Conservation (phyloP, 2,113 vertebrate genomes). For the Epinephelus cyanopodus region DNA sequence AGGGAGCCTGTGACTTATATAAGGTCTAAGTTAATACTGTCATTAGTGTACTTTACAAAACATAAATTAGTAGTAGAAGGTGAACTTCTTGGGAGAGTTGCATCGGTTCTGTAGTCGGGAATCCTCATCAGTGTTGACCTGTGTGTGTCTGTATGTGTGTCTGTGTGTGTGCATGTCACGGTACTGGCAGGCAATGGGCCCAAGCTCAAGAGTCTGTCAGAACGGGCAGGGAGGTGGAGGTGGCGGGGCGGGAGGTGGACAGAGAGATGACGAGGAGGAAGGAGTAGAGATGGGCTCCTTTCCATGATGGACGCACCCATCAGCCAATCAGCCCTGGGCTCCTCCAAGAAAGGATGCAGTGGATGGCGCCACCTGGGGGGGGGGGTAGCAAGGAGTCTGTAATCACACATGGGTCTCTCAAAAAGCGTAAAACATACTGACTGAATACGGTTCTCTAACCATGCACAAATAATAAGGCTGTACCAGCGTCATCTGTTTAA, state of each 20-base stretch:
- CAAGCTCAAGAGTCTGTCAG: constrained; percentile 73
- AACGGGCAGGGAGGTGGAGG: constrained; percentile 45
- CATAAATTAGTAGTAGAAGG: constrained; percentile 79
- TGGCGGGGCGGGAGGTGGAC: constrained; percentile 65
- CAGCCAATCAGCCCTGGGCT: constrained; percentile 82
- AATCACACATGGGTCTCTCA: constrained; percentile 2
- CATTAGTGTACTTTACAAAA: constrained; percentile 81
- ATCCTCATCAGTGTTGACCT: constrained; percentile 65
- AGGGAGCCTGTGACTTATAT: constrained; percentile 58
- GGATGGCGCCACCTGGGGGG: constrained; percentile 73
- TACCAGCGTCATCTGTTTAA: too few species aligned
- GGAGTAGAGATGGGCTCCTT: constrained; percentile 72
- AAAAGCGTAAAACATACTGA: not conserved
- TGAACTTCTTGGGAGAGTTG: constrained; percentile 68
- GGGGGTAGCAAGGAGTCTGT: not conserved
- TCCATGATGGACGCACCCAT: constrained; percentile 72
- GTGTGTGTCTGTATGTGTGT: constrained; percentile 50
- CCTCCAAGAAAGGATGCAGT: constrained; percentile 77
- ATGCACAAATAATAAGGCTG: not conserved
- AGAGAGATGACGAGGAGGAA: constrained; percentile 79
- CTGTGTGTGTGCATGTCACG: constrained; percentile 38
- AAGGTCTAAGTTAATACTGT: constrained; percentile 76
- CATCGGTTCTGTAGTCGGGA: constrained; percentile 62
- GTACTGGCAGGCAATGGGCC: constrained; percentile 70
- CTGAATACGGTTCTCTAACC: not conserved